Evolutionary conservation across 1,140 invertebrate species (phyloP).

Genomic region (Drosophila orosa): DNA sequence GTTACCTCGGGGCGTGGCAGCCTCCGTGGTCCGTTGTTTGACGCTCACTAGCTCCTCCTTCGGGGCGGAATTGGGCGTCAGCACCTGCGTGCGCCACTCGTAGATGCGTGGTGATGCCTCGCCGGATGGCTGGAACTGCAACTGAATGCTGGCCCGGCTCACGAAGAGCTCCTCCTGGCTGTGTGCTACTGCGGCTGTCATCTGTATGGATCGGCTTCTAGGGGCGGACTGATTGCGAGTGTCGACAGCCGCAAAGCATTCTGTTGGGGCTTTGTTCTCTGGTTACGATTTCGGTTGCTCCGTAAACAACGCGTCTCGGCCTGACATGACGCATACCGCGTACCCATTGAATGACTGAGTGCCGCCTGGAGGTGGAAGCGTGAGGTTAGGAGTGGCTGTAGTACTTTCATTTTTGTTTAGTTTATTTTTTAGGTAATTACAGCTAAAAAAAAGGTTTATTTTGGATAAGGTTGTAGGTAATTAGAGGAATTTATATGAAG

Average conservation of each 20-base stretch:
- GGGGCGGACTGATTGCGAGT: slow-evolving; percentile 64
- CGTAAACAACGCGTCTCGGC: slow-evolving; percentile 47
- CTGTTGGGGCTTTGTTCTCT: slow-evolving; percentile 66
- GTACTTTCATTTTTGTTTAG: background rate
- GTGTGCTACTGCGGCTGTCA: slow-evolving; percentile 57
- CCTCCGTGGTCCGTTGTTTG: slow-evolving; percentile 5
- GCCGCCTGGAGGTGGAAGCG: slow-evolving; percentile 10
- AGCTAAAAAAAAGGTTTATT: too few species aligned
- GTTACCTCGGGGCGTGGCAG: slow-evolving; percentile 46
- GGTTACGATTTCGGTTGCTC: slow-evolving; percentile 46
- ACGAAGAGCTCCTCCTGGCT: slow-evolving; percentile 63
- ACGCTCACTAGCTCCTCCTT: slow-evolving; percentile 16
- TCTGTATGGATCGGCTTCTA: slow-evolving; percentile 65
- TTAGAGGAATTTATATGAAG: too few species aligned
- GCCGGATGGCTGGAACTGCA: slow-evolving; percentile 31
- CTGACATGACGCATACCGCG: slow-evolving; percentile 46
- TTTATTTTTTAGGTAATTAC: too few species aligned
- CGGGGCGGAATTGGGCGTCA: slow-evolving; percentile 13
- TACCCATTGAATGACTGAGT: slow-evolving; percentile 19
- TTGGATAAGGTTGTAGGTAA: too few species aligned
- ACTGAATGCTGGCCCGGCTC: slow-evolving; percentile 57
- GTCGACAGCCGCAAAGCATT: slow-evolving; percentile 35
- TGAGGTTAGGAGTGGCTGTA: background rate
- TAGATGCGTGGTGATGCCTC: slow-evolving; percentile 36
- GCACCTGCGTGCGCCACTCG: slow-evolving; percentile 70